A percentile compares a stretch with the other conserved stretches of the same genome.
These are phyloP conservation scores for Troides aeacus DNA, from an alignment of 2,888 invertebrate species.

Conservation along the genomic window DNA sequence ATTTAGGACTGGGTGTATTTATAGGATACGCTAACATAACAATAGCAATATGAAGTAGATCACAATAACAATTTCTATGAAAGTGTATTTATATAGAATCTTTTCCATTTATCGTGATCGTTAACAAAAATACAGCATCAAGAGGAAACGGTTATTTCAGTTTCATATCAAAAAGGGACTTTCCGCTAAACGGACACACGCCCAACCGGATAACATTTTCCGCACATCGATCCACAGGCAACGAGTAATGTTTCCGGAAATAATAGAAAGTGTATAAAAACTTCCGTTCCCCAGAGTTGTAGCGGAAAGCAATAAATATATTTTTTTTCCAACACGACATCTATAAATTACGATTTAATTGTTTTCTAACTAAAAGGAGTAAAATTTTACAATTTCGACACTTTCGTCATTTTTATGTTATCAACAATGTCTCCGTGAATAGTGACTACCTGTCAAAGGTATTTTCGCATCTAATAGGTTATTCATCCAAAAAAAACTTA, in stretches of 20 bases:
- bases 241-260: constrained; percentile 9
- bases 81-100: not conserved
- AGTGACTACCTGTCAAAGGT: not conserved
- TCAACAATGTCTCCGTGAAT: not conserved
- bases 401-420: not conserved
- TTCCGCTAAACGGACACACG: not conserved
- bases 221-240: constrained; percentile 10
- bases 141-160: not conserved
- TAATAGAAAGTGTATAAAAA: constrained; percentile 19
- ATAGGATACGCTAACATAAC: not conserved
- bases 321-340: constrained; percentile 3
- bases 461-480: too few species aligned
- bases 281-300: constrained; percentile 13
- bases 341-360: constrained; percentile 12
- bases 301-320: constrained; percentile 15
- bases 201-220: constrained; percentile 8
- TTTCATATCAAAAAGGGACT: not conserved
- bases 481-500: too few species aligned
- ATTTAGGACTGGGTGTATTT: not conserved
- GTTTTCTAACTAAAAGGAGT: not conserved
- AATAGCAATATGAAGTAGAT: not conserved
- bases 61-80: not conserved
- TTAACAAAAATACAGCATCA: not conserved
- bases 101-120: not conserved
- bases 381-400: not conserved